A percentile compares a stretch with the other conserved stretches of the same genome.
Evolutionary conservation across 2,113 vertebrate species (phyloP).

Genomic region (Anoura caudifer): DNA sequence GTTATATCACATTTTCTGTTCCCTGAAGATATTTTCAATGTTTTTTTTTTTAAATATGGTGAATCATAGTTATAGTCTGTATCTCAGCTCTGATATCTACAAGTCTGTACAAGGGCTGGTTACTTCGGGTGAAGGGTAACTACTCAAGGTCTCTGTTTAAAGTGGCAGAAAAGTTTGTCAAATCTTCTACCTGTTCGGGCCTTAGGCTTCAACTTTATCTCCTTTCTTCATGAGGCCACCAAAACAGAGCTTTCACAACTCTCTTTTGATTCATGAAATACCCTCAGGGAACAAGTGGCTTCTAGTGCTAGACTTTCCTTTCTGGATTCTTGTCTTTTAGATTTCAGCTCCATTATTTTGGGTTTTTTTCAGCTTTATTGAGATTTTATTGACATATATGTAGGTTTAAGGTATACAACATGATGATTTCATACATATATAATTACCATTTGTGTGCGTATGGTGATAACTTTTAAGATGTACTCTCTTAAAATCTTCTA

Average conservation of each 20-base stretch:
- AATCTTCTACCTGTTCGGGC: background rate
- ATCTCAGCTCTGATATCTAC: background rate
- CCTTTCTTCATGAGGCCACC: background rate
- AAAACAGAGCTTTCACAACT: background rate
- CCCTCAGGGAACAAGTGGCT: background rate
- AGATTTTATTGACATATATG: background rate
- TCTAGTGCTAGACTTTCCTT: background rate
- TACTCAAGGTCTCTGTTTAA: background rate
- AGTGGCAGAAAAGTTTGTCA: background rate
- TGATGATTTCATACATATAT: background rate
- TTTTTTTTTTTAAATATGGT: background rate
- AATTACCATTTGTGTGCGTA: background rate
- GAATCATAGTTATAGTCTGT: background rate
- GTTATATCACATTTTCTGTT: background rate
- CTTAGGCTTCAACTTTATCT: background rate
- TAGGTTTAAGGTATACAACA: background rate
- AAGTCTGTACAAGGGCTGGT: background rate
- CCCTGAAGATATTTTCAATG: background rate
- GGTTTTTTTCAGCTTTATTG: background rate
- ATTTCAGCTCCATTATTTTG: background rate
- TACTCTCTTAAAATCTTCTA: background rate
- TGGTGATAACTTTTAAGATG: background rate
- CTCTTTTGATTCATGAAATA: background rate
- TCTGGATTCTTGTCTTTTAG: background rate
- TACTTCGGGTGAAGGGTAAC: background rate